Base-by-base conservation (phyloP, 2,888 invertebrate species). In the Diarsia rubi region DNA sequence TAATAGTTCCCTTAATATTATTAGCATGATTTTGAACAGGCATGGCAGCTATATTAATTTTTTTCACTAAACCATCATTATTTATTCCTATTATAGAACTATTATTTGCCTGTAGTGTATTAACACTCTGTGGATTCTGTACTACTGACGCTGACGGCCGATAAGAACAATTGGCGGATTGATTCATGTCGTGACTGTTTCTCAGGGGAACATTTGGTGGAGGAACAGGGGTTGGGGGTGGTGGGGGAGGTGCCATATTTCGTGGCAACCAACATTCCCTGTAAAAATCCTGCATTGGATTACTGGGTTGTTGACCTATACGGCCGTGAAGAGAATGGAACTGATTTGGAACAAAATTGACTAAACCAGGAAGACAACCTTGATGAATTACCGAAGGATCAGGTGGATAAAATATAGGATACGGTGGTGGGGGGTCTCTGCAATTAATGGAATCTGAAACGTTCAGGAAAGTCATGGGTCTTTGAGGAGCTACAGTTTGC, bases 61-160 rank as follows among this genome's bases (percentile, higher is more conserved):
- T 89, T 52, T 86, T 86, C 5, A 89, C 73, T 12, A 79, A 42
- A 19, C 86, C 87, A 52, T 71, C 71, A n/a, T 73, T 69, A 73
- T 88, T 86, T n/a, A 70, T 75, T 8, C 87, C 88, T 19, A 87
- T 86, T 67, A 84, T 77, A 52, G 85, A 83, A 69, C 60, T 72
- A 44, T 73, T 57, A 14, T 68, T 49, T 31, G 27, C 16, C 1
- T 65, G 63, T 44, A 49, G 12, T 12, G 16, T 44, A 64, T 14
- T 62, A n/a, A 37, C 11, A n/a, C 2, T 57, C 63, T 67, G 67
- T 19, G 8, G 19, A 19, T 60, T 64, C 70, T 64, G 60, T 21
- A 57, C 24, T 44, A 42, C 19, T 52, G 57, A 9, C 6, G 24
- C 16, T 54, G 47, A n/a, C 6, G 45, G 65, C 24, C 19, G 31